These are phyloP conservation scores for Amblyornis subalaris DNA, from an alignment of 2,113 vertebrate genomes.

Conservation along the genomic window DNA sequence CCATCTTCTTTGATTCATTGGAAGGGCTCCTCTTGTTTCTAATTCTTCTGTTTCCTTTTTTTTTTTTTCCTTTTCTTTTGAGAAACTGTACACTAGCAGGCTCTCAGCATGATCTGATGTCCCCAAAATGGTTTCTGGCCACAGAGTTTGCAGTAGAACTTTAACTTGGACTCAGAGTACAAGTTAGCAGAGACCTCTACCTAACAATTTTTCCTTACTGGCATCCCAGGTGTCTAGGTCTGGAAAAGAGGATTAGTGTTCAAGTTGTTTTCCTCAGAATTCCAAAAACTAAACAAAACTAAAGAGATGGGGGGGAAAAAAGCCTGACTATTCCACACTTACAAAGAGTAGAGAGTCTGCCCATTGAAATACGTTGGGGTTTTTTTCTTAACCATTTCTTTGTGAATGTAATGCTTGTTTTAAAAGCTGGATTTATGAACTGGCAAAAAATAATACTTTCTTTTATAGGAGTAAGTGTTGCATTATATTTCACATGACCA, in stretches of 20 bases:
- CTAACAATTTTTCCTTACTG: neutral
- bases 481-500: constrained; percentile 10
- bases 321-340: neutral
- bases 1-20: neutral
- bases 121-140: neutral
- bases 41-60: neutral
- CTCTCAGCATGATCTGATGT: neutral
- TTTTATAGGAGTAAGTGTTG: constrained; percentile 29
- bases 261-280: neutral
- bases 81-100: neutral
- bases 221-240: neutral
- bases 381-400: neutral
- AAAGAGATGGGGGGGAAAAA: neutral
- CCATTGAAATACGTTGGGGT: neutral
- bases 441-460: constrained; percentile 38
- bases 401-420: constrained; percentile 31
- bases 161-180: neutral
- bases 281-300: neutral
- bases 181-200: neutral
- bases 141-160: neutral
- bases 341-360: neutral
- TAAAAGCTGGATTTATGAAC: constrained; percentile 29
- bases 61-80: neutral
- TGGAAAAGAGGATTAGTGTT: neutral
- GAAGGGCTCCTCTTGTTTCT: neutral